phyloP scores from a whole-genome alignment of 2,797 vertebrate species.

The Pteropus rufus region DNA sequence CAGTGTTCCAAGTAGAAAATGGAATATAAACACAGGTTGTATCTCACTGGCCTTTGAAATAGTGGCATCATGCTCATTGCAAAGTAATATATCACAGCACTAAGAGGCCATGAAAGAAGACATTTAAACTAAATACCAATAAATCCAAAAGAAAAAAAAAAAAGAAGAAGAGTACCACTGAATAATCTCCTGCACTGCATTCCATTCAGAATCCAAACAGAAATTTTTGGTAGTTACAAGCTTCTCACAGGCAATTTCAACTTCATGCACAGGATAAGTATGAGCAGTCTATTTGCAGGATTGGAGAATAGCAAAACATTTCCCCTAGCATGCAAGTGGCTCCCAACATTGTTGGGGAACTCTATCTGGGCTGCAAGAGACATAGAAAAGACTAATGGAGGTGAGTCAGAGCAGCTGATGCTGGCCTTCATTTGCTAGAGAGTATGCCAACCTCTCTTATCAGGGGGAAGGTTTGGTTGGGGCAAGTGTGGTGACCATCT shows the following conservation, averaged over 20 bases:
- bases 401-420: background rate
- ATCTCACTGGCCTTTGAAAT: slow-evolving; percentile 47
- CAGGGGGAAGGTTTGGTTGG: background rate
- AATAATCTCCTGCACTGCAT: background rate
- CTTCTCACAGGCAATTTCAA: background rate
- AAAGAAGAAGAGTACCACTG: background rate
- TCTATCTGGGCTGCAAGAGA: background rate
- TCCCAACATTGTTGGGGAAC: background rate
- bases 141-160: background rate
- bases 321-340: background rate
- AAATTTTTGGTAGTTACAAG: background rate
- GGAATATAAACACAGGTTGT: background rate
- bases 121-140: slow-evolving; percentile 52
- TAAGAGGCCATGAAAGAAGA: slow-evolving; percentile 42
- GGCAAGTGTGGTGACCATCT: background rate
- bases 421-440: background rate
- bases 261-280: background rate
- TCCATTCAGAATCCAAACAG: background rate
- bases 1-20: background rate
- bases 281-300: background rate
- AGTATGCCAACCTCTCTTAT: background rate
- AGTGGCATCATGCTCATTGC: background rate
- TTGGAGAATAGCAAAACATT: background rate
- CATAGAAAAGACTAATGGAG: background rate
- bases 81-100: slow-evolving; percentile 12